A percentile compares a stretch with the other conserved stretches of the same genome.
phyloP scores from a whole-genome alignment of 2,888 invertebrate species.

The Thera obeliscata region DNA sequence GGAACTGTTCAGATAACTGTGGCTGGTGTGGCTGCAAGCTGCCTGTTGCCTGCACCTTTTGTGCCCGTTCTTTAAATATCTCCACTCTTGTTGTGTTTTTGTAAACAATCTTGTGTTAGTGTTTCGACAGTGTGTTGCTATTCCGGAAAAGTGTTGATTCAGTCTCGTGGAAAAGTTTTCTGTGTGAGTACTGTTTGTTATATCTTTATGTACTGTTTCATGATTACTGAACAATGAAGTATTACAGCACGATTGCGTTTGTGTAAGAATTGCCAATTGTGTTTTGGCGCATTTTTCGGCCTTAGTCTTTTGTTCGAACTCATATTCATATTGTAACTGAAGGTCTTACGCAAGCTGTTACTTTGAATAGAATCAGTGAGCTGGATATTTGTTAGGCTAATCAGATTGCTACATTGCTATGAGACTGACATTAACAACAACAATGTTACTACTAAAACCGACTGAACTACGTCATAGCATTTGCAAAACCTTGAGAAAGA shows the following conservation, averaged over 20 bases:
- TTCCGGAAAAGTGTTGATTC: constrained; percentile 26
- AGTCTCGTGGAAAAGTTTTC: constrained; percentile 20
- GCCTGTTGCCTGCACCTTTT: constrained; percentile 23
- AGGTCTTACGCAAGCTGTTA: constrained; percentile 22
- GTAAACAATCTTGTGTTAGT: constrained; percentile 43
- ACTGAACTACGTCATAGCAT: constrained; percentile 13
- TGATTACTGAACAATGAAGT: constrained; percentile 17
- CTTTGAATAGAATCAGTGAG: constrained; percentile 22
- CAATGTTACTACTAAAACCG: constrained; percentile 9
- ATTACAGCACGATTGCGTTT: constrained; percentile 17
- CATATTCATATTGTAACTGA: constrained; percentile 10
- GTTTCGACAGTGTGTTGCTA: constrained; percentile 32
- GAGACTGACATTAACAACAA: constrained; percentile 19
- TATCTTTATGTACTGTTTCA: constrained; percentile 15
- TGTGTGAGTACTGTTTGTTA: constrained; percentile 23
- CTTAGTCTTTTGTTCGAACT: constrained; percentile 20
- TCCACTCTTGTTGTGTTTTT: constrained; percentile 37
- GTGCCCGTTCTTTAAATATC: constrained; percentile 32
- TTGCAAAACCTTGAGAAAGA: background rate
- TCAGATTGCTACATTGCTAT: constrained; percentile 24
- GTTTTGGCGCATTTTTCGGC: constrained; percentile 25
- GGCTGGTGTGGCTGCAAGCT: constrained; percentile 4
- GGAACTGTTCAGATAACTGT: constrained; percentile 23
- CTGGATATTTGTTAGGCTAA: constrained; percentile 20
- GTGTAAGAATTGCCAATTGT: constrained; percentile 22